Conservation (phyloP, 2,888 invertebrate species). For the Lottia scabra region DNA sequence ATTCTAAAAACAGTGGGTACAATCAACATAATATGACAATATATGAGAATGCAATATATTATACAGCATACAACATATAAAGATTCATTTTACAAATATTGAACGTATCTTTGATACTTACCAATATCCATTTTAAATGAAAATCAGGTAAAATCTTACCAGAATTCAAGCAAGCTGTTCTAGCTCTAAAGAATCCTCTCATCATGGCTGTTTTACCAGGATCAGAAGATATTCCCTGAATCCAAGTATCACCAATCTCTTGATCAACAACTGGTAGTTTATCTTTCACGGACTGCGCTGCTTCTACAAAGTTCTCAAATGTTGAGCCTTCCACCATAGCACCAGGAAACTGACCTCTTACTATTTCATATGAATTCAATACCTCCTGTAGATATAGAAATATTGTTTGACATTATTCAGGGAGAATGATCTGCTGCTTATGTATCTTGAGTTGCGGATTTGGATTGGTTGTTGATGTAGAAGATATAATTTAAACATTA, state of each 20-base stretch:
- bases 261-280: conserved; percentile 45
- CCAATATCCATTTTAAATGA: too few species aligned
- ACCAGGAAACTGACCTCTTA: conserved; percentile 52
- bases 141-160: too few species aligned
- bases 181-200: conserved; percentile 43
- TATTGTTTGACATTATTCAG: conserved; percentile 24
- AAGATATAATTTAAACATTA: too few species aligned
- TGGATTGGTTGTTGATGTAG: neutral
- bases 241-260: conserved; percentile 65
- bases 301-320: conserved; percentile 50
- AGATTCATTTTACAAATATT: too few species aligned
- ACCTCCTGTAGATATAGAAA: conserved; percentile 48
- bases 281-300: conserved; percentile 34
- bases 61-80: too few species aligned
- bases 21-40: too few species aligned
- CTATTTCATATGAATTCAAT: conserved; percentile 52
- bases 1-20: too few species aligned
- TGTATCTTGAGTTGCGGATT: too few species aligned
- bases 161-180: conserved; percentile 36
- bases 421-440: too few species aligned
- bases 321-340: conserved; percentile 52
- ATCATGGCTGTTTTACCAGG: conserved; percentile 56
- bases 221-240: conserved; percentile 59
- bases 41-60: too few species aligned
- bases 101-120: too few species aligned